A percentile compares a stretch with the other conserved stretches of the same genome.
Evolutionary conservation across 2,113 vertebrate genomes (phyloP).

Genomic region (Phalacrocorax pelagicus): DNA sequence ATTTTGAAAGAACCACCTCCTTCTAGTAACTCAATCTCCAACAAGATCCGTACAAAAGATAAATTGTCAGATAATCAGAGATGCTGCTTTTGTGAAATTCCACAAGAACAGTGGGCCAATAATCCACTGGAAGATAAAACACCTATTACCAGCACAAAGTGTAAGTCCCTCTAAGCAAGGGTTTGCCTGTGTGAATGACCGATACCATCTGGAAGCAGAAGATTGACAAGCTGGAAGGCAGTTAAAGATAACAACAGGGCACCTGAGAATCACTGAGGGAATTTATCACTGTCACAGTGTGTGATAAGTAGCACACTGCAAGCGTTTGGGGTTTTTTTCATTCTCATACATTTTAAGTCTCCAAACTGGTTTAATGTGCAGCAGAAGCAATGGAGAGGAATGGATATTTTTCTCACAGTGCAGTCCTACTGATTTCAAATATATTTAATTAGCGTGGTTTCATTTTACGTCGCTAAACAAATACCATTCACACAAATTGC

Average conservation of each 20-base stretch:
- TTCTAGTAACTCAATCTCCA: constrained; percentile 62
- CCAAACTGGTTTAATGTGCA: background rate
- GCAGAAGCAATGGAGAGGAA: background rate
- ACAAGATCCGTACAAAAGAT: constrained; percentile 62
- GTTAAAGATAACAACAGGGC: constrained; percentile 70
- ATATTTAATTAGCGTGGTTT: background rate
- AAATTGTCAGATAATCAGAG: constrained; percentile 70
- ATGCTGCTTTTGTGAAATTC: constrained; percentile 59
- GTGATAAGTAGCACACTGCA: constrained; percentile 33
- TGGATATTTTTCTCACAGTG: background rate
- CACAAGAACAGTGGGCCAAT: constrained; percentile 52
- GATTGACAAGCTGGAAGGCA: constrained; percentile 69
- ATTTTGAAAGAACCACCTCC: constrained; percentile 26
- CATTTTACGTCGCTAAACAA: background rate
- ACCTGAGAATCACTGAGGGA: constrained; percentile 67
- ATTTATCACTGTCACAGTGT: constrained; percentile 66
- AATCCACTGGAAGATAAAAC: constrained; percentile 68
- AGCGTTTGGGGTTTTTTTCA: background rate
- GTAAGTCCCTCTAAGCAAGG: constrained; percentile 69
- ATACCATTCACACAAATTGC: background rate
- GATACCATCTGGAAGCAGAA: constrained; percentile 69
- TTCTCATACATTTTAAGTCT: constrained; percentile 11
- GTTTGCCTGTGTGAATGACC: constrained; percentile 59
- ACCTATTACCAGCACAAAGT: constrained; percentile 64
- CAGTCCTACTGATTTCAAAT: background rate